Conservation (phyloP, 1,140 invertebrate species). For the Heliothis virescens region DNA sequence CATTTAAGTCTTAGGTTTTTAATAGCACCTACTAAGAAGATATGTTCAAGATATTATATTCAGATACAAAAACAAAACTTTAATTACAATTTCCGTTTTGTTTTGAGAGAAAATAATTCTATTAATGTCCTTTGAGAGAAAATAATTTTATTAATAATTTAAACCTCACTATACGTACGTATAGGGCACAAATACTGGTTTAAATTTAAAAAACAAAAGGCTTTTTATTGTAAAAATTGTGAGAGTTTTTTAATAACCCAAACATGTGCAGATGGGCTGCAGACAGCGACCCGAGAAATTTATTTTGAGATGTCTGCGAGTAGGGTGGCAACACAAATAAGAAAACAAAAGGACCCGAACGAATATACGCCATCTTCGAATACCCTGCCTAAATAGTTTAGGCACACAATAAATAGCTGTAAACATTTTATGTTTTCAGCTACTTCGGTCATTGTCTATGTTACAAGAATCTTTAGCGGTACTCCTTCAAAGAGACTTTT, state of each 20-base stretch:
- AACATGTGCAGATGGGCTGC: slow-evolving; percentile 45
- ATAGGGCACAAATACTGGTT: no score
- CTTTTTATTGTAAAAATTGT: neutral
- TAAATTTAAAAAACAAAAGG: neutral
- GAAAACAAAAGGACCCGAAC: slow-evolving; percentile 34
- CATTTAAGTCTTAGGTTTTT: no score
- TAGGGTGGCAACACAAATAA: slow-evolving; percentile 42
- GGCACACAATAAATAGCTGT: neutral
- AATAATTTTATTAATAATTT: no score
- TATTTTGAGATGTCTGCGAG: slow-evolving; percentile 45
- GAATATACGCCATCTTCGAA: slow-evolving; percentile 17
- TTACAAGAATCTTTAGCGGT: neutral
- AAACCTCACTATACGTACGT: no score
- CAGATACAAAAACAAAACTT: no score
- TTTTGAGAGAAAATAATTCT: no score
- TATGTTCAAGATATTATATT: no score
- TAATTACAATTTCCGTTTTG: no score
- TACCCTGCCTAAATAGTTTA: neutral
- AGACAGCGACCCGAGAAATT: slow-evolving; percentile 32
- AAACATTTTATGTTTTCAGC: neutral
- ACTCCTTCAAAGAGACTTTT: neutral
- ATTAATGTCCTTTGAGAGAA: no score
- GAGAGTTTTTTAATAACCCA: neutral
- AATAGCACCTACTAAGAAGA: no score
- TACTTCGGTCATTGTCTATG: neutral